phyloP scores from a whole-genome alignment of 2,888 invertebrate genomes.

The Heterodera filipjevi region DNA sequence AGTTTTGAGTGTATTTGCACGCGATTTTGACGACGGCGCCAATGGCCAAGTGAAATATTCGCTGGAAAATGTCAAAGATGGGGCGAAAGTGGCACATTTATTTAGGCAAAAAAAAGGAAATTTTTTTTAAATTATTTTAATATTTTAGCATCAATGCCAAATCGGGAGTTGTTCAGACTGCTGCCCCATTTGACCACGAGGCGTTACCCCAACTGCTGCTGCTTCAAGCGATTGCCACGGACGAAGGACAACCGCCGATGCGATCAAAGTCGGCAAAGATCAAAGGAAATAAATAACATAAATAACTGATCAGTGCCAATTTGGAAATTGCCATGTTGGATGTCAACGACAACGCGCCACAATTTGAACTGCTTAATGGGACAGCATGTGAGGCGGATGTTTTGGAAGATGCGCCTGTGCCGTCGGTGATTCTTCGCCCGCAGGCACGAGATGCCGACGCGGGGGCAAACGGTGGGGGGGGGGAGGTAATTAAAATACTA shows the following conservation, averaged over 20 bases:
- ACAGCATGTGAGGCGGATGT: constrained; percentile 67
- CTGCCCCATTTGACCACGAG: constrained; percentile 83
- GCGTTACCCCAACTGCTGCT: constrained; percentile 78
- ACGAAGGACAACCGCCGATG: constrained; percentile 53
- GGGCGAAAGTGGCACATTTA: neutral
- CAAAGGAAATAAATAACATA: neutral
- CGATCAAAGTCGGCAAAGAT: constrained; percentile 21
- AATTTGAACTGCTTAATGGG: constrained; percentile 40
- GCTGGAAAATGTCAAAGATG: constrained; percentile 39
- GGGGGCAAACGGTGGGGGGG: constrained; percentile 78
- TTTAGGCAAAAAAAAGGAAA: constrained; percentile 34
- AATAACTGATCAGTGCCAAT: neutral
- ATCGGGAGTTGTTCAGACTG: constrained; percentile 90
- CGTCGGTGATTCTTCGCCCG: constrained; percentile 78
- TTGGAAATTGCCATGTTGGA: constrained; percentile 57
- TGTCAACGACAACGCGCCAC: constrained; percentile 64
- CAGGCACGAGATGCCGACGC: constrained; percentile 86
- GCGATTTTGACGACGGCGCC: constrained; percentile 84
- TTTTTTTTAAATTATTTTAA: constrained; percentile 69
- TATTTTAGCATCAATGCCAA: constrained; percentile 87
- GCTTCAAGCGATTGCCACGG: constrained; percentile 70
- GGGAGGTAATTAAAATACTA: neutral
- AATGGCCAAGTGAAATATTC: constrained; percentile 77
- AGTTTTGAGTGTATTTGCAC: constrained; percentile 71
- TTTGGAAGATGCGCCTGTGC: constrained; percentile 83